These are phyloP conservation scores for Psix sp. DNA, from an alignment of 1,140 invertebrate species.

Conservation along the genomic window DNA sequence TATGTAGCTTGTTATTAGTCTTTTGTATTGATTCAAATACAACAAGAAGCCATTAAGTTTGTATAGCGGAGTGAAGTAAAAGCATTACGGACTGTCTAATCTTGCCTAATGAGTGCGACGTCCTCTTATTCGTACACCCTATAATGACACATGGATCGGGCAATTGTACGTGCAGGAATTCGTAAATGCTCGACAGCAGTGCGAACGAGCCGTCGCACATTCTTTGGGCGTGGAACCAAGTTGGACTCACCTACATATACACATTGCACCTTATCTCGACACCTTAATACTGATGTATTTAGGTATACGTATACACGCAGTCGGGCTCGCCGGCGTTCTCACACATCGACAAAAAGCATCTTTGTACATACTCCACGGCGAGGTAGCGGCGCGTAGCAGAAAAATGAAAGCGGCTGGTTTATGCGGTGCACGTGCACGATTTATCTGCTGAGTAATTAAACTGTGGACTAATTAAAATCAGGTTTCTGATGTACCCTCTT, in stretches of 20 bases:
- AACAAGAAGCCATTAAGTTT: conserved; percentile 12
- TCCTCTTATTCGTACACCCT: conserved; percentile 16
- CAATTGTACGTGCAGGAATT: conserved; percentile 39
- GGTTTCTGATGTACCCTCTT: conserved; percentile 76
- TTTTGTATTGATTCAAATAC: no score
- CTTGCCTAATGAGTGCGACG: conserved; percentile 28
- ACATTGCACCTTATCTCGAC: conserved; percentile 43
- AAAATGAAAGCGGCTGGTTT: conserved; percentile 78
- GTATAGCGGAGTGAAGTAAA: conserved; percentile 1
- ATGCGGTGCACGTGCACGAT: conserved; percentile 78
- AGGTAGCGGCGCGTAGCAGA: conserved; percentile 67
- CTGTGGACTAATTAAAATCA: conserved; percentile 79
- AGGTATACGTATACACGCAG: conserved; percentile 14
- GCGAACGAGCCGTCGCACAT: conserved; percentile 72
- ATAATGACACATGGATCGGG: conserved; percentile 33
- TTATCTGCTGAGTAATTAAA: conserved; percentile 78
- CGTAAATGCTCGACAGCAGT: conserved; percentile 49
- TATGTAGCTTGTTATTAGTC: no score
- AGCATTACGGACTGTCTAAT: conserved; percentile 8
- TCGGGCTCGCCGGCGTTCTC: conserved; percentile 34
- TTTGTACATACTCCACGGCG: conserved; percentile 61
- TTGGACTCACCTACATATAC: conserved; percentile 35
- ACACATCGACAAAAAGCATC: conserved; percentile 52
- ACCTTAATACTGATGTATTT: conserved; percentile 10
- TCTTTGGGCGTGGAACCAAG: conserved; percentile 60